These are phyloP conservation scores for Pollenia angustigena DNA, from an alignment of 2,888 invertebrate genomes.

Conservation along the genomic window DNA sequence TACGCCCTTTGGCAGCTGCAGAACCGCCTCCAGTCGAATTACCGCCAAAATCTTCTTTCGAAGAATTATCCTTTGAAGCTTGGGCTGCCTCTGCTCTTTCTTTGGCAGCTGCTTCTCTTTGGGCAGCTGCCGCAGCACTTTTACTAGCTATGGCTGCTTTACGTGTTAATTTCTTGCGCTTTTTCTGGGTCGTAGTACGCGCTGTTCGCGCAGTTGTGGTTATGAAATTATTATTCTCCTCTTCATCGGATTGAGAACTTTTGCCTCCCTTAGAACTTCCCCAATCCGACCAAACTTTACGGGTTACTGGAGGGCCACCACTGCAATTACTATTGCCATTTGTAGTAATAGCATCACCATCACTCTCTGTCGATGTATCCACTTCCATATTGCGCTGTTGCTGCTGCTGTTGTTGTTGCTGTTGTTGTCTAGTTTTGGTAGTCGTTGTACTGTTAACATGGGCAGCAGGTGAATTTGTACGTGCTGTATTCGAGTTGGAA, in stretches of 20 bases:
- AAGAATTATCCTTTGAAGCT: constrained; percentile 79
- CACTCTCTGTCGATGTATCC: constrained; percentile 81
- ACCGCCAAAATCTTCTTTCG: constrained; percentile 84
- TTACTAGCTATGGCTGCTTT: constrained; percentile 83
- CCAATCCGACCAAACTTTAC: constrained; percentile 91
- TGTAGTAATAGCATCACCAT: constrained; percentile 77
- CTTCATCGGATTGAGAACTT: constrained; percentile 87
- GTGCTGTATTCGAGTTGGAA: constrained; percentile 69
- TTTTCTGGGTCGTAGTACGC: constrained; percentile 79
- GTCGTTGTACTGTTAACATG: constrained; percentile 69
- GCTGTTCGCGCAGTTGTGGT: constrained; percentile 74
- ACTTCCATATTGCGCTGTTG: constrained; percentile 79
- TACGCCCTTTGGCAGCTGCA: constrained; percentile 81
- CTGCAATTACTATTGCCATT: constrained; percentile 80
- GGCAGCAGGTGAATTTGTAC: constrained; percentile 74
- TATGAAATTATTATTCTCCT: constrained; percentile 84
- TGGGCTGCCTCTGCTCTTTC: constrained; percentile 82
- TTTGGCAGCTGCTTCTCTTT: constrained; percentile 78
- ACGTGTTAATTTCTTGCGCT: constrained; percentile 83
- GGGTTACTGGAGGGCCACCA: constrained; percentile 87
- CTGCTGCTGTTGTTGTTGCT: constrained; percentile 76
- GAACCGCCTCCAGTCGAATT: constrained; percentile 73
- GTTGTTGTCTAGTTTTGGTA: constrained; percentile 74
- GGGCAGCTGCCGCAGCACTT: constrained; percentile 81
- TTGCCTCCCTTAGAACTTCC: constrained; percentile 86